These are phyloP conservation scores for Corythaeola cristata DNA, from an alignment of 2,113 vertebrate genomes.

Conservation along the genomic window DNA sequence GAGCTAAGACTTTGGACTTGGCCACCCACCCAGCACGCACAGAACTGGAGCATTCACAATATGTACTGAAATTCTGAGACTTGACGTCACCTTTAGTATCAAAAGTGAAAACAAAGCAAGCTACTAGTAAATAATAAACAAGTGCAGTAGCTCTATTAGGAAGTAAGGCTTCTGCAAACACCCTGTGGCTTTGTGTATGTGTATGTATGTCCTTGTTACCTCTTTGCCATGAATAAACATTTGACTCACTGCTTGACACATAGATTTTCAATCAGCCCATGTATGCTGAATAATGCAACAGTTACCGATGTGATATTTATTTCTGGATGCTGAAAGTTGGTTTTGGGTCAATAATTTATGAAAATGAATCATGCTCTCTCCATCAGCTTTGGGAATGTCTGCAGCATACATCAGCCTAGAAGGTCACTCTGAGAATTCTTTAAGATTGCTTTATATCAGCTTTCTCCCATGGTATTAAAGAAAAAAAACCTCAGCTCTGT, in stretches of 20 bases:
- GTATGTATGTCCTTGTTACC: not conserved
- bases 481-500: not conserved
- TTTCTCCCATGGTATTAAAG: not conserved
- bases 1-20: not conserved
- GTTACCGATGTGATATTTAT: not conserved
- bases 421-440: not conserved
- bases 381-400: constrained; percentile 11
- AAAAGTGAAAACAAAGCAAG: not conserved
- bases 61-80: not conserved
- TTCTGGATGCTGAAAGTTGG: not conserved
- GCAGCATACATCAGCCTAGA: not conserved
- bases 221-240: constrained; percentile 4
- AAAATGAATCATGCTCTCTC: constrained; percentile 46
- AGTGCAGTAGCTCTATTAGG: not conserved
- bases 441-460: not conserved
- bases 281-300: constrained; percentile 37
- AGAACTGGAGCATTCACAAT: not conserved
- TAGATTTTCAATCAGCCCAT: not conserved
- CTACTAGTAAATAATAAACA: not conserved
- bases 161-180: not conserved
- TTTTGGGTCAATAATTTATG: constrained; percentile 62
- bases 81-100: not conserved
- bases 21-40: not conserved
- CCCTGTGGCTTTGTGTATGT: not conserved
- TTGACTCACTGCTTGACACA: not conserved